Evolutionary conservation across 2,113 vertebrate species (phyloP).

Genomic region (Callithrix jacchus): DNA sequence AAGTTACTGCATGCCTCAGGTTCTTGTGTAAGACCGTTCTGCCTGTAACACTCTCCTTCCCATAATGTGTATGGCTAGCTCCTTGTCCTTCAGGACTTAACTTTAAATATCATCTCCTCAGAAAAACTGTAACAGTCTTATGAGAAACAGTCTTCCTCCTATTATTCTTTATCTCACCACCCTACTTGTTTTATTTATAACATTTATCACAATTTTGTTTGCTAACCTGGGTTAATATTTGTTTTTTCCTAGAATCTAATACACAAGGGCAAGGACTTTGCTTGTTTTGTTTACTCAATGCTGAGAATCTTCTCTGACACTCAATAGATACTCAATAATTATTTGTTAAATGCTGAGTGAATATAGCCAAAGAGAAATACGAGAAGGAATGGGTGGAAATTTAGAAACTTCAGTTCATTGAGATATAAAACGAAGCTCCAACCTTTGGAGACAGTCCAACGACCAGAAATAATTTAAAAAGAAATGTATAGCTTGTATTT

Average conservation of each 20-base stretch:
- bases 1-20: not conserved
- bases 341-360: not conserved
- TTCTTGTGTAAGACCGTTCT: not conserved
- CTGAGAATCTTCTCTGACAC: not conserved
- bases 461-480: not conserved
- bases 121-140: not conserved
- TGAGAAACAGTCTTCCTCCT: not conserved
- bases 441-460: not conserved
- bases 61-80: not conserved
- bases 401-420: not conserved
- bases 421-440: not conserved
- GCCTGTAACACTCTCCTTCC: not conserved
- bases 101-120: not conserved
- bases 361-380: not conserved
- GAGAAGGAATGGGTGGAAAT: not conserved
- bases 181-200: not conserved
- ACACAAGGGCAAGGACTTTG: not conserved
- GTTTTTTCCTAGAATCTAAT: not conserved
- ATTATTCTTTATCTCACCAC: not conserved
- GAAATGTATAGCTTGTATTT: not conserved
- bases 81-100: not conserved
- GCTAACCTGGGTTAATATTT: not conserved
- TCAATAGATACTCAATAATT: not conserved
- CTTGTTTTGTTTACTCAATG: not conserved
- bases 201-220: not conserved